These are phyloP conservation scores for Patella vulgata DNA, from an alignment of 1,140 invertebrate species.

Conservation along the genomic window DNA sequence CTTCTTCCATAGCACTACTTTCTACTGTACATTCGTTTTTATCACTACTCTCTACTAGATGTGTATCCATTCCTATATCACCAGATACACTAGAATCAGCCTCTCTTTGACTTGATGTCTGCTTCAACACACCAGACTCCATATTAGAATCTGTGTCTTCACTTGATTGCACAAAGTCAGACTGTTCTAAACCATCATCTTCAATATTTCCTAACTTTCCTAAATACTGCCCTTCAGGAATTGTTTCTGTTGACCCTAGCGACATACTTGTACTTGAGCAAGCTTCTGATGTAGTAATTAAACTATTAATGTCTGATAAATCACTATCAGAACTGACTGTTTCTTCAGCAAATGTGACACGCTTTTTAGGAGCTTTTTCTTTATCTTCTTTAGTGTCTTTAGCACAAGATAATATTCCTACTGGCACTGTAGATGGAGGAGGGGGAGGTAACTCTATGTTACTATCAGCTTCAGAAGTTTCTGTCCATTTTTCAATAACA, in stretches of 20 bases:
- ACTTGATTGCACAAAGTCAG: no score
- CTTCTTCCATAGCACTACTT: constrained; percentile 3
- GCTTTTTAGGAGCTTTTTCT: constrained; percentile 44
- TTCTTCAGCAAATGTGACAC: constrained; percentile 58
- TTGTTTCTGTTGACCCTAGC: neutral
- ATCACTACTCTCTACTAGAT: constrained; percentile 13
- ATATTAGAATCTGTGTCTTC: no score
- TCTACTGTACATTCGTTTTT: neutral
- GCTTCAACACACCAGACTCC: no score
- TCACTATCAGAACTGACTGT: constrained; percentile 53
- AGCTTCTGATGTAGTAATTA: constrained; percentile 1
- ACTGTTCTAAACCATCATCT: neutral
- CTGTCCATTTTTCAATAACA: constrained; percentile 74
- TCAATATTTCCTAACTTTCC: neutral
- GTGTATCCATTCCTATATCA: neutral
- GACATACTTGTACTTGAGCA: constrained; percentile 6
- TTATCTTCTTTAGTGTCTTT: constrained; percentile 29
- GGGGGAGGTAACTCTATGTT: constrained; percentile 9
- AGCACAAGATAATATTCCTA: constrained; percentile 41
- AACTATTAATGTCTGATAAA: constrained; percentile 37
- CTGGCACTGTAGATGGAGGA: constrained; percentile 34
- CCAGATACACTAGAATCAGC: constrained; percentile 7
- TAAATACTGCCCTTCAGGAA: neutral
- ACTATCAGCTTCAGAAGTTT: constrained; percentile 8
- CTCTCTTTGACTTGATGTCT: neutral